Base-by-base conservation (phyloP, 1,140 invertebrate genomes). In the Lutraria rhynchaena region DNA sequence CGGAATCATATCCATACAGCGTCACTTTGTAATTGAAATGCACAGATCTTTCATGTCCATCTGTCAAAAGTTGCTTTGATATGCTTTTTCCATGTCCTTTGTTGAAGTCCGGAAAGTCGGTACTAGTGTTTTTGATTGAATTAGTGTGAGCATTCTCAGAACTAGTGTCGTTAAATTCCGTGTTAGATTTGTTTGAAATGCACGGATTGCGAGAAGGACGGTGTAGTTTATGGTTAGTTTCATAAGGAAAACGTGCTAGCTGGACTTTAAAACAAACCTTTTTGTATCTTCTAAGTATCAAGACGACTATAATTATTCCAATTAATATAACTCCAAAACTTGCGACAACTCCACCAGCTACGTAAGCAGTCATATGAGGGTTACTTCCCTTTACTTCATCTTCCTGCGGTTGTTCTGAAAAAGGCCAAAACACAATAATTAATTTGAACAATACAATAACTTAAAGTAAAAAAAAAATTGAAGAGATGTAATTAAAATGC, bases 11-110 rank as follows among this genome's bases (percentile, higher is more conserved):
- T 17, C 73, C 85, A 65, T 83, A 75, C 35, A 84, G 19, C 2
- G 77, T 78, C 4, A 83, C 77, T 24, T 81, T 77, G 51, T 86
- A 83, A 67, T 86, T 81, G 65, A 83, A 83, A 61, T 76, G 55
- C 29, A 76, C 57, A 19, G 73, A 51, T 22, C 73, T 37, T 46
- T 63, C 58, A 55, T 76, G 58, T 44, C 73, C 73, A 22, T 76
- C 73, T 27, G 73, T 76, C 15, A 63, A 27, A 63, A 63, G 63
- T 58, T 76, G 57, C 22, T 46, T 76, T 4, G 73, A 69, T 9
- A 69, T 49, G 31, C 46, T 49, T 15, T 69, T 35, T 33, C 49
- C 44, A 31, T 44, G 41, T 27, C 41, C 41, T 33, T 35, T 11
- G 1, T 9, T 41, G 24, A 63, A 41, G 44, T 41, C 60, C 0